Evolutionary conservation across 2,113 vertebrate species (phyloP).

Genomic region (Tiliqua scincoides): DNA sequence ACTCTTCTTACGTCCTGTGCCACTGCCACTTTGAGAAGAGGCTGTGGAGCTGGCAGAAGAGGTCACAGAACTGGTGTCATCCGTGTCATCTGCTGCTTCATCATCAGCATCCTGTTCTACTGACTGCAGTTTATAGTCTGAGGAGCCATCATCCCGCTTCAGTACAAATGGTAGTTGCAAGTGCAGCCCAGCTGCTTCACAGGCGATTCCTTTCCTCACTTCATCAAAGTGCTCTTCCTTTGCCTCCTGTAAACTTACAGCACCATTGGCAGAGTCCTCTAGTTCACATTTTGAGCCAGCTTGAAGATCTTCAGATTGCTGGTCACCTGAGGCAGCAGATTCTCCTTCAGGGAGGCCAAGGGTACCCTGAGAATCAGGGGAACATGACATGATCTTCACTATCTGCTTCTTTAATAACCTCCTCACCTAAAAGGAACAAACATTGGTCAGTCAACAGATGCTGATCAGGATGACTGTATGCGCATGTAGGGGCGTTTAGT

Average conservation of each 20-base stretch:
- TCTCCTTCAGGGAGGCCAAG: conserved; percentile 69
- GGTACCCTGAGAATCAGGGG: conserved; percentile 77
- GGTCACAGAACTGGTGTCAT: conserved; percentile 95
- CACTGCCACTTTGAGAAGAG: conserved; percentile 91
- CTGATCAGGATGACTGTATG: neutral
- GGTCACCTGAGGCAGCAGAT: conserved; percentile 61
- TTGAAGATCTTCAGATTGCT: conserved; percentile 64
- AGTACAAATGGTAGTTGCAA: conserved; percentile 74
- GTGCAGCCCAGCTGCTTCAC: conserved; percentile 31
- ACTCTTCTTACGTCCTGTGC: conserved; percentile 89
- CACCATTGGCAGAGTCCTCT: conserved; percentile 56
- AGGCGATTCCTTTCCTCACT: conserved; percentile 42
- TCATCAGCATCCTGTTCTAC: conserved; percentile 92
- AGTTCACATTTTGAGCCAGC: conserved; percentile 56
- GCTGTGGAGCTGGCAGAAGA: conserved; percentile 96
- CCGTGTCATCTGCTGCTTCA: conserved; percentile 92
- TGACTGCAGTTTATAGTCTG: conserved; percentile 77
- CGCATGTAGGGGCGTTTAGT: neutral
- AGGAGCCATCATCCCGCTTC: conserved; percentile 56
- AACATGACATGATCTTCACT: conserved; percentile 86
- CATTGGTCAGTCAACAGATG: neutral
- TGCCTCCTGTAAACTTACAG: conserved; percentile 58
- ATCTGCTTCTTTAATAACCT: conserved; percentile 91
- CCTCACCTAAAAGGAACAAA: conserved; percentile 78
- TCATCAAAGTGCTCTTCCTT: conserved; percentile 73